Evolutionary conservation across 2,113 vertebrate species (phyloP).

Genomic region (Collichthys lucidus): DNA sequence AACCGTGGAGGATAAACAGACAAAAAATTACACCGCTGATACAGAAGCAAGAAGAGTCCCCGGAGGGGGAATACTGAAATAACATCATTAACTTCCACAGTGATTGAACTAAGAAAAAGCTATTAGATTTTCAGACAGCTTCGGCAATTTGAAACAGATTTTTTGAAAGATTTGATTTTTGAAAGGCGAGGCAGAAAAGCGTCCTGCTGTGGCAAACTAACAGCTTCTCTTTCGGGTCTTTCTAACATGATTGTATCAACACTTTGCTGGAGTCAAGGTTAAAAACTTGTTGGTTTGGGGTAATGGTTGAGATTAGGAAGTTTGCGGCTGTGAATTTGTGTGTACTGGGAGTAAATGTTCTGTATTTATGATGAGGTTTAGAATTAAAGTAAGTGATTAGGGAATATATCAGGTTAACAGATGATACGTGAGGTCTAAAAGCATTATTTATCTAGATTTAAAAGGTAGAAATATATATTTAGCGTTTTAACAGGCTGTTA

Average conservation of each 20-base stretch:
- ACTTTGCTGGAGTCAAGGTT: not conserved
- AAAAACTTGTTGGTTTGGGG: not conserved
- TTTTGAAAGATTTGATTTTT: not conserved
- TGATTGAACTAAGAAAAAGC: not conserved
- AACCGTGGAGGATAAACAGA: constrained; percentile 27
- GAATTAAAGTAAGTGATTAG: not conserved
- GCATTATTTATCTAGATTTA: not conserved
- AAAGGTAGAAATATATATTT: no score
- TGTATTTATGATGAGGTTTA: not conserved
- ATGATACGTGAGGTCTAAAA: not conserved
- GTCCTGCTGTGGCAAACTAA: not conserved
- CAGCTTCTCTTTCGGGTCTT: not conserved
- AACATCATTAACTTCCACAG: not conserved
- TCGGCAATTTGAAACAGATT: not conserved
- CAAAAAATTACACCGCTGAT: constrained; percentile 25
- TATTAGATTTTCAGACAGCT: not conserved
- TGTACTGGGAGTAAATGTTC: not conserved
- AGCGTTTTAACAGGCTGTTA: no score
- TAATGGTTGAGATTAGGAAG: not conserved
- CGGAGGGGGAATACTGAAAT: constrained; percentile 10
- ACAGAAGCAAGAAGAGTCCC: constrained; percentile 25
- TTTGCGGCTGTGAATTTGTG: not conserved
- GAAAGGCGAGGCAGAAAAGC: not conserved
- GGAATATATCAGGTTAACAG: not conserved
- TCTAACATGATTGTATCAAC: not conserved